phyloP scores from a whole-genome alignment of 2,113 vertebrate genomes.

The Furnarius figulus region DNA sequence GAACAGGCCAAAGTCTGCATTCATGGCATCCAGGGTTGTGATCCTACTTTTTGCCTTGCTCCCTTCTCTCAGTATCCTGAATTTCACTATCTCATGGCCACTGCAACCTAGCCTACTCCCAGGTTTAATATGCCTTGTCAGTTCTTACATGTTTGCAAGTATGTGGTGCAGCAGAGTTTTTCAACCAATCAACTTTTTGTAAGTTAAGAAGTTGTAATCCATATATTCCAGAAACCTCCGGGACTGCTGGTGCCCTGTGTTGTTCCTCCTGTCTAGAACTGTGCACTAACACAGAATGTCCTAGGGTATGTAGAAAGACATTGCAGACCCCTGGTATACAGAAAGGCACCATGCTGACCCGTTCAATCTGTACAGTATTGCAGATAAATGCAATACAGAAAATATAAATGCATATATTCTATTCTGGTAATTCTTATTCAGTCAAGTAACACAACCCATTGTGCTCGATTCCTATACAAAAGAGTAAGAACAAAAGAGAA shows the following conservation, averaged over 20 bases:
- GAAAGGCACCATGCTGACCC: neutral
- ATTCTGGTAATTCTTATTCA: neutral
- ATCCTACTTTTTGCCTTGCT: neutral
- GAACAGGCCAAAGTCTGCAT: neutral
- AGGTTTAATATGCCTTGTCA: neutral
- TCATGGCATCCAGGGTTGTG: neutral
- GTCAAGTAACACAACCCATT: neutral
- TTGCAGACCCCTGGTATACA: fast-evolving
- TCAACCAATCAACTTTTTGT: neutral
- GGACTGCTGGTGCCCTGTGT: neutral
- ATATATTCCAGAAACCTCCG: neutral
- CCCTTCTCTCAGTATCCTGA: neutral
- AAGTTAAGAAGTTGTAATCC: neutral
- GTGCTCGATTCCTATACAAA: neutral
- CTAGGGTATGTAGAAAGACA: neutral
- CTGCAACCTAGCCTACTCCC: neutral
- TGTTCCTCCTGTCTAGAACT: neutral
- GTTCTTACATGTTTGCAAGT: neutral
- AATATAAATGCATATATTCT: neutral
- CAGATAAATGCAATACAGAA: neutral
- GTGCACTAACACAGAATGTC: neutral
- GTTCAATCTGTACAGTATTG: neutral
- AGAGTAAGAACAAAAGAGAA: neutral
- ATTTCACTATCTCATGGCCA: neutral
- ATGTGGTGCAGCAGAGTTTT: neutral